Evolutionary conservation across 2,888 invertebrate genomes (phyloP).

Genomic region (Ormia ochracea): DNA sequence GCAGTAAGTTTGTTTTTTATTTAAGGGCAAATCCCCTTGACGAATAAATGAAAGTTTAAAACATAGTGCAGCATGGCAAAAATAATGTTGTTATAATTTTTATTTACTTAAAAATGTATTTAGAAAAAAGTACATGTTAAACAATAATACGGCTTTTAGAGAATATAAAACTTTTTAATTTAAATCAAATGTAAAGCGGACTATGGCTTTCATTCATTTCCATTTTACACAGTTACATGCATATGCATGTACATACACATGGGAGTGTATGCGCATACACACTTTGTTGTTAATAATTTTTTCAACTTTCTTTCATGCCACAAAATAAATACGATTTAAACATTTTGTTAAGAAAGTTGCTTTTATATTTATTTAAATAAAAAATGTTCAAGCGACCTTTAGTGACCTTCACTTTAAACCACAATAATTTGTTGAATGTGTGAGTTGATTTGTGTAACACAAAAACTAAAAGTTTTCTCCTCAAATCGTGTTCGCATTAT

Average conservation of each 20-base stretch:
- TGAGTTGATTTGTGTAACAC: background rate
- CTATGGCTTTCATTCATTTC: slow-evolving; percentile 21
- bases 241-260: too few relatives aligned
- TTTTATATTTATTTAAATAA: slow-evolving; percentile 7
- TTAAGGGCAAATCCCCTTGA: slow-evolving; percentile 40
- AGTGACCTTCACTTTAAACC: slow-evolving; percentile 56
- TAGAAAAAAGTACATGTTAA: slow-evolving; percentile 20
- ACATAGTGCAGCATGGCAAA: slow-evolving; percentile 52
- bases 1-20: slow-evolving; percentile 67
- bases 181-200: slow-evolving; percentile 13
- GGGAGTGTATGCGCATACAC: too few relatives aligned
- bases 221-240: too few relatives aligned
- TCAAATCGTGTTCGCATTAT: slow-evolving; percentile 14
- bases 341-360: background rate
- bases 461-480: slow-evolving; percentile 29
- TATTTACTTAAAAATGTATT: too few relatives aligned
- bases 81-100: slow-evolving; percentile 5
- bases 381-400: slow-evolving; percentile 56
- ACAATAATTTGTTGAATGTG: slow-evolving; percentile 1
- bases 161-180: background rate
- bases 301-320: background rate
- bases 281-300: background rate
- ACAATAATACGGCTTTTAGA: slow-evolving; percentile 32
- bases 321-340: background rate
- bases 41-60: slow-evolving; percentile 46